Conservation (phyloP, 37 sponge, comb jelly and placozoan genomes). For the Aplysina aerophoba region DNA sequence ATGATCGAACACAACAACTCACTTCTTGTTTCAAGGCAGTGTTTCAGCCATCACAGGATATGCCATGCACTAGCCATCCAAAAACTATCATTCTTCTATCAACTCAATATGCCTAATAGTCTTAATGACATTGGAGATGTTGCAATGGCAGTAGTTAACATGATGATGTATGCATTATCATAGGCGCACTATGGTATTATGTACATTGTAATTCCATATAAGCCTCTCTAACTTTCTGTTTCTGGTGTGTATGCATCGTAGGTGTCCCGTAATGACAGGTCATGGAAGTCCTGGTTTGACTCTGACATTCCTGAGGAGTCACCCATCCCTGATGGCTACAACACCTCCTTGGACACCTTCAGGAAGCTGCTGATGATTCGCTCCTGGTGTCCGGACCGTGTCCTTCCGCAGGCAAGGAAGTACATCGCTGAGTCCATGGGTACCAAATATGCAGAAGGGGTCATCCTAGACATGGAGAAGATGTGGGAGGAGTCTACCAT, state of each 20-base stretch:
- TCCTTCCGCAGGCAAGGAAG: slow-evolving; percentile 91
- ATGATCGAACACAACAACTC: no score
- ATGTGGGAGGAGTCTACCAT: slow-evolving; percentile 92
- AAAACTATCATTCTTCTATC: no score
- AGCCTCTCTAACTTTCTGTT: not conserved
- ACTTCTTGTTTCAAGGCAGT: no score
- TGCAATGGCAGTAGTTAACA: not conserved
- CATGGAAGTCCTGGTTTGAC: slow-evolving; percentile 99
- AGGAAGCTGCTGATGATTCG: slow-evolving; percentile 91
- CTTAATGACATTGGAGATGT: no score
- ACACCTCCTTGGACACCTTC: slow-evolving; percentile 91
- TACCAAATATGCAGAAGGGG: slow-evolving; percentile 93
- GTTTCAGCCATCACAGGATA: no score
- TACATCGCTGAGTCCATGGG: slow-evolving; percentile 96
- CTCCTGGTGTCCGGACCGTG: slow-evolving; percentile 98
- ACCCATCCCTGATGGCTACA: slow-evolving; percentile 94
- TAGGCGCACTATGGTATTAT: not conserved
- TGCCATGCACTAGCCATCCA: no score
- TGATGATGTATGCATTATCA: not conserved
- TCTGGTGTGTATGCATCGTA: not conserved
- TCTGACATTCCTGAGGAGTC: slow-evolving; percentile 95
- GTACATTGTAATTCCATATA: not conserved
- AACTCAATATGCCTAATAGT: no score
- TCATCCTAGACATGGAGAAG: slow-evolving; percentile 92
- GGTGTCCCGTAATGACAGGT: slow-evolving; percentile 94